Base-by-base conservation (phyloP, 2,888 invertebrate species). In the Torymus aiolomorphi region DNA sequence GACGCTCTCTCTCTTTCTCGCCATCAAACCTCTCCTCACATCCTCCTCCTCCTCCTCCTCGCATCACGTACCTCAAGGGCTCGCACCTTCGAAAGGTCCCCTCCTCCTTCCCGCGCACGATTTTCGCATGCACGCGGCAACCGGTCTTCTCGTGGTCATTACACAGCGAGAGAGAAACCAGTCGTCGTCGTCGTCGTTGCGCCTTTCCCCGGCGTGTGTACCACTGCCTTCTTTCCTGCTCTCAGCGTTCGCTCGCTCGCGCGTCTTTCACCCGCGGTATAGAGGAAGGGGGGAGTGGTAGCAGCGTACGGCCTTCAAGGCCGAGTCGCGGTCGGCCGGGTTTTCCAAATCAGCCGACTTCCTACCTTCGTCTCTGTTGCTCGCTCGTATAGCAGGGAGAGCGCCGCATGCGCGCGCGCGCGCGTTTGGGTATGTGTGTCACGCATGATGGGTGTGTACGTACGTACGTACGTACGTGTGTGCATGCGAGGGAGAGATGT, bases 321-420 rank as follows among this genome's bases (percentile, higher is more conserved):
- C 87, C 89, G 87, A 82, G 85, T 31, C 31, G 31, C 82, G 82
- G 84, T 84, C 84, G 56, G 14, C 12, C 83, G 86, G 86, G 86
- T 88, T 89, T 89, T 88, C 88, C 88, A 88, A 89, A 88, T 87
- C 87, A 85, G n/a, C 67, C 83, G 74, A 88, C 88, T 89, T 89
- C 88, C 89, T 89, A 87, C 82, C 85, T 86, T 81, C 81, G 82
- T 88, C 88, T 83, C 84, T 69, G 78, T 88, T 83, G 61, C 76
- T 62, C 84, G 31, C 52, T 24, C 65, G 3, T 20, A 18, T 1
- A n/a, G 42, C 13, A 2, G 66, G 49, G 66, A 52, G 66, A 56
- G 31, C 12, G 63, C 31, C 14, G 67, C 65, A n/a, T n/a, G n/a
- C n/a, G n/a, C n/a, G n/a, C n/a, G n/a, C 51, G 51, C 24, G 71